These are phyloP conservation scores for Mesoclemmys tuberculata DNA, from an alignment of 2,113 vertebrate species.

Conservation along the genomic window DNA sequence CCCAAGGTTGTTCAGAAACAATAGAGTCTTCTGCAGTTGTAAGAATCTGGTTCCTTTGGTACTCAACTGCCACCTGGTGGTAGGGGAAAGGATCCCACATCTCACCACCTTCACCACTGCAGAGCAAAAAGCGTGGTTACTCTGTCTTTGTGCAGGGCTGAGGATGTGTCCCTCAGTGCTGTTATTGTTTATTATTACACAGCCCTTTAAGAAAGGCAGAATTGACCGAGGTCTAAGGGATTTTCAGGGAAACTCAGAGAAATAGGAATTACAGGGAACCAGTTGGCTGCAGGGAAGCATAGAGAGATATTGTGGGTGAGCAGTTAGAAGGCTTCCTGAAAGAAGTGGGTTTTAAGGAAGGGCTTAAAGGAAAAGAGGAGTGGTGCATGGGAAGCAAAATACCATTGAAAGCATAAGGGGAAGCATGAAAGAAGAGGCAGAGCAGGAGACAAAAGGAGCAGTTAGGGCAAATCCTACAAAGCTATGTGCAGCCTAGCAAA, in stretches of 20 bases:
- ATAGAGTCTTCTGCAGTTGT: neutral
- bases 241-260: neutral
- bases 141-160: neutral
- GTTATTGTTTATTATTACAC: neutral
- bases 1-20: neutral
- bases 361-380: neutral
- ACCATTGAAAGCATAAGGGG: neutral
- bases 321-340: neutral
- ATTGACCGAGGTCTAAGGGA: fast-evolving
- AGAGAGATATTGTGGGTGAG: neutral
- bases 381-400: constrained; percentile 12
- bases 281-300: neutral
- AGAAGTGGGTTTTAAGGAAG: neutral
- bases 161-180: neutral
- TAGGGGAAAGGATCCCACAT: neutral
- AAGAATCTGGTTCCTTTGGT: neutral
- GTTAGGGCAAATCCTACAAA: neutral
- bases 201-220: neutral
- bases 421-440: neutral
- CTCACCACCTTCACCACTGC: neutral
- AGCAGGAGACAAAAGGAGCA: neutral
- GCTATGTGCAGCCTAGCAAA: neutral
- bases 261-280: neutral
- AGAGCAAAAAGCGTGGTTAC: neutral
- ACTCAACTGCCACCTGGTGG: neutral